phyloP scores from a whole-genome alignment of 2,113 vertebrate species.

The Ascaphus truei region DNA sequence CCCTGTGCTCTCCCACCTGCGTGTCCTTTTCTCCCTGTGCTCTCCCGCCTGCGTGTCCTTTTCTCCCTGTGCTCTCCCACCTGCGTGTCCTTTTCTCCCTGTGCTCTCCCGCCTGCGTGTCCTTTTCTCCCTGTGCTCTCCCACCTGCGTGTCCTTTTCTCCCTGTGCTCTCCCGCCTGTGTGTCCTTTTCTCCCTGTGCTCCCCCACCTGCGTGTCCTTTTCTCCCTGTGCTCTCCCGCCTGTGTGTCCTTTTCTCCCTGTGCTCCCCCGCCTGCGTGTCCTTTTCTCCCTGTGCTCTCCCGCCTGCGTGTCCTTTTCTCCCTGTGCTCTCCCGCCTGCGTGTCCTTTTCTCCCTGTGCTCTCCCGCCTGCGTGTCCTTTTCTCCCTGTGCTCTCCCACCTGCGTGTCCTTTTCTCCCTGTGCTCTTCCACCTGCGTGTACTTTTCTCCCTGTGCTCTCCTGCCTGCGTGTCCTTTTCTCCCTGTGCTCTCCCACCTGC shows the following conservation, averaged over 20 bases:
- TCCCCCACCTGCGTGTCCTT: not conserved
- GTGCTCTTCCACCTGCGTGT: not conserved
- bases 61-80: not conserved
- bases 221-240: not conserved
- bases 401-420: not conserved
- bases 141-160: not conserved
- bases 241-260: not conserved
- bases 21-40: too few species aligned
- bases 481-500: too few species aligned
- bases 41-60: too few species aligned
- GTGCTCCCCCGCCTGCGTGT: not conserved
- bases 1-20: too few species aligned
- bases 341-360: not conserved
- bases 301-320: not conserved
- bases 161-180: not conserved
- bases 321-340: not conserved
- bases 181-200: too few species aligned
- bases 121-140: not conserved
- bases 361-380: not conserved
- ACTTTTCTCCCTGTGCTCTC: not conserved
- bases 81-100: not conserved
- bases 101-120: not conserved
- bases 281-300: not conserved
- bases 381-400: too few species aligned
- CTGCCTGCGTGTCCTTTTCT: not conserved